Percentiles rank a stretch among this genome's conserved stretches.
phyloP scores from a whole-genome alignment of 2,797 vertebrate genomes.

The Alectoris magna region DNA sequence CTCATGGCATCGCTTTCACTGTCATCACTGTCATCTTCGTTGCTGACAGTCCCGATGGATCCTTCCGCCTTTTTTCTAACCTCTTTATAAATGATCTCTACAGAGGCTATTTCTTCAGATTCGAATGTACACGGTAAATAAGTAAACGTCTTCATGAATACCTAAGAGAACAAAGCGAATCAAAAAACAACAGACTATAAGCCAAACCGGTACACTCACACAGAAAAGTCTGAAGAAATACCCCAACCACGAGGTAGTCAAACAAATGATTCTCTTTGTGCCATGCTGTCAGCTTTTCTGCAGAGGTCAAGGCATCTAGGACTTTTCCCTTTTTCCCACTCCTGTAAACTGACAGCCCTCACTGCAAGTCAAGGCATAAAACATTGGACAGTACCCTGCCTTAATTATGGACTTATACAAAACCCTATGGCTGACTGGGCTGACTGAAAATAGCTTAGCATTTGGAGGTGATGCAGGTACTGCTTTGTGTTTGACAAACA shows the following conservation, averaged over 20 bases:
- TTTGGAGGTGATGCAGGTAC: background rate
- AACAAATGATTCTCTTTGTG: background rate
- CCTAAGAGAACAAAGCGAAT: background rate
- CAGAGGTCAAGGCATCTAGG: background rate
- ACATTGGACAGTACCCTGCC: background rate
- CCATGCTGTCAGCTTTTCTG: background rate
- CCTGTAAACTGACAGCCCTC: background rate
- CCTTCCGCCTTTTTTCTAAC: background rate
- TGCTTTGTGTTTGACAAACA: background rate
- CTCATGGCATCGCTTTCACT: background rate
- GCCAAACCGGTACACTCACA: background rate
- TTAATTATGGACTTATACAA: background rate
- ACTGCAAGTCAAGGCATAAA: background rate
- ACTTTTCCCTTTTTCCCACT: background rate
- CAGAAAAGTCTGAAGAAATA: background rate
- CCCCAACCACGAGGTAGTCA: background rate
- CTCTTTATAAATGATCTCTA: conserved; percentile 15
- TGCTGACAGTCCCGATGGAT: background rate
- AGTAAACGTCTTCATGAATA: fast-evolving
- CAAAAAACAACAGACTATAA: background rate
- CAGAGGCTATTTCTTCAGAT: background rate
- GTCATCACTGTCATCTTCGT: background rate
- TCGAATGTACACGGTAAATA: background rate
- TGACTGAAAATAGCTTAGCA: background rate
- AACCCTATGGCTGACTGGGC: background rate